Conservation (phyloP, 1,140 invertebrate genomes). For the Drosophila ficusphila region DNA sequence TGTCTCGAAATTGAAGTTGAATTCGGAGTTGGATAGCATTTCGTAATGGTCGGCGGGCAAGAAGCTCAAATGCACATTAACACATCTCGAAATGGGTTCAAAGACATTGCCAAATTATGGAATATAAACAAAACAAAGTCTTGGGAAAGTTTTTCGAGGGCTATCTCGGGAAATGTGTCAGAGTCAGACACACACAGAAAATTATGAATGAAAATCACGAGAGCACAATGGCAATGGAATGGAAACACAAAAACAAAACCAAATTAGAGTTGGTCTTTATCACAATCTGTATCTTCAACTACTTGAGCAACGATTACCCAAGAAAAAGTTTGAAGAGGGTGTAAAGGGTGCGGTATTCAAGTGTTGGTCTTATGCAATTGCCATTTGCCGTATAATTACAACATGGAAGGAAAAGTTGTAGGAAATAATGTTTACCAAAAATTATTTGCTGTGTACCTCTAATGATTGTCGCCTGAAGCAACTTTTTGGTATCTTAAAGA, state of each 20-base stretch:
- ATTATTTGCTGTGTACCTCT: background rate
- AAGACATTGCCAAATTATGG: conserved; percentile 60
- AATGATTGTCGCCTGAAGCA: conserved; percentile 6
- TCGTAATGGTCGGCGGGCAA: conserved; percentile 53
- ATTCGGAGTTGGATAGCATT: conserved; percentile 31
- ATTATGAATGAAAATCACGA: conserved; percentile 56
- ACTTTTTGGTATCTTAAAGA: conserved; percentile 28
- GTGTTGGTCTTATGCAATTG: conserved; percentile 14
- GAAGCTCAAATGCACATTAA: conserved; percentile 64
- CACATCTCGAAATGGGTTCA: conserved; percentile 69
- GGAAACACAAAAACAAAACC: conserved; percentile 36
- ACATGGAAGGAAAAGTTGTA: background rate
- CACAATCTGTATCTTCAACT: conserved; percentile 27
- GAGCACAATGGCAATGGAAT: conserved; percentile 22
- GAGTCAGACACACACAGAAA: conserved; percentile 58
- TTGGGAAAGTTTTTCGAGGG: conserved; percentile 59
- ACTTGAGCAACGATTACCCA: conserved; percentile 17
- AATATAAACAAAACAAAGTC: conserved; percentile 36
- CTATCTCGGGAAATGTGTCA: conserved; percentile 72
- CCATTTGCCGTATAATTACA: conserved; percentile 12
- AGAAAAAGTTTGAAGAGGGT: conserved; percentile 17
- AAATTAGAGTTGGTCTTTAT: conserved; percentile 26
- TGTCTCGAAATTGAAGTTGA: conserved; percentile 45
- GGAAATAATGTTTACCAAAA: background rate
- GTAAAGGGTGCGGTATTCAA: conserved; percentile 9